phyloP scores from a whole-genome alignment of 1,140 invertebrate species.

The Drosophila bocki region DNA sequence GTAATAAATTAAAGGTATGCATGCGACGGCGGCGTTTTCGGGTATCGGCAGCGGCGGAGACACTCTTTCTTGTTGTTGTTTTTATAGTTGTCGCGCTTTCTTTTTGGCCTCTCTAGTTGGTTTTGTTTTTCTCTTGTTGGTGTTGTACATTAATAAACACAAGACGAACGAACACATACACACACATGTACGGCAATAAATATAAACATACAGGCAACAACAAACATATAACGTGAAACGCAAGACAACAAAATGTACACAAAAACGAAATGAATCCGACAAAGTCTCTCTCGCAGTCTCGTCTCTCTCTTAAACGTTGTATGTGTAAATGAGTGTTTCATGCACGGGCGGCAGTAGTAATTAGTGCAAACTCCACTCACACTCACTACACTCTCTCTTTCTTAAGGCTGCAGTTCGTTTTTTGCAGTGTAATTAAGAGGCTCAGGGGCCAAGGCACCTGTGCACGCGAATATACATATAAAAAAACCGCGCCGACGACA shows the following conservation, averaged over 20 bases:
- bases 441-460: constrained; percentile 53
- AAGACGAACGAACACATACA: constrained; percentile 48
- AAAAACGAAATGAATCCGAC: constrained; percentile 54
- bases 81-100: constrained; percentile 63
- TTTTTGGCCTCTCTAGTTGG: constrained; percentile 37
- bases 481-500: constrained; percentile 16
- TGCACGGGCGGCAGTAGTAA: constrained; percentile 65
- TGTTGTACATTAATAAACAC: constrained; percentile 66
- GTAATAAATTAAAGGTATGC: constrained; percentile 83
- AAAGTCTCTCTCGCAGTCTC: constrained; percentile 44
- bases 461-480: constrained; percentile 55
- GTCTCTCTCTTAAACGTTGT: constrained; percentile 39
- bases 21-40: constrained; percentile 69
- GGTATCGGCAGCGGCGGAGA: constrained; percentile 42
- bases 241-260: constrained; percentile 72
- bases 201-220: constrained; percentile 65
- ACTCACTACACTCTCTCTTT: constrained; percentile 42
- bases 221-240: constrained; percentile 53
- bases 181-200: constrained; percentile 56
- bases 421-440: constrained; percentile 33
- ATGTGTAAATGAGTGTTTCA: constrained; percentile 68
- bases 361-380: constrained; percentile 70
- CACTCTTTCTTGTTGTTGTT: constrained; percentile 60
- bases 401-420: constrained; percentile 43
- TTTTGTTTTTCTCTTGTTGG: constrained; percentile 19